Evolutionary conservation across 2,113 vertebrate genomes (phyloP).

Genomic region (Sylvietta virens): DNA sequence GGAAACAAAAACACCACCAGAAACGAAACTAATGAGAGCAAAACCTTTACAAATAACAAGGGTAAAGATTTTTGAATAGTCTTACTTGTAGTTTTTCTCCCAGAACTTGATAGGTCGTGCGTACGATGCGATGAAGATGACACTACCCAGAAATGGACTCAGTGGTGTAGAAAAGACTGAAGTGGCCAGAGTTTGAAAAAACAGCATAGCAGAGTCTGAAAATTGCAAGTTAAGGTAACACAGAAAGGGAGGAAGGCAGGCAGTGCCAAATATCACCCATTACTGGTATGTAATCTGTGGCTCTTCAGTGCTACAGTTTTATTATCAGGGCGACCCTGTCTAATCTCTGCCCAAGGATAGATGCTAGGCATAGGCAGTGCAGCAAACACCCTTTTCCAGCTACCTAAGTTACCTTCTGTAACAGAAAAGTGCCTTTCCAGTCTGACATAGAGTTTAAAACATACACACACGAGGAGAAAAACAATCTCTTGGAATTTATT

Average conservation of each 20-base stretch:
- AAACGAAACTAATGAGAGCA: neutral
- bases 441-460: neutral
- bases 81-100: slow-evolving; percentile 99
- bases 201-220: slow-evolving; percentile 94
- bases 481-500: neutral
- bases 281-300: neutral
- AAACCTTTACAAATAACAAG: neutral
- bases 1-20: neutral
- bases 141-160: slow-evolving; percentile 94
- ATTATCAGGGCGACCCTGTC: neutral
- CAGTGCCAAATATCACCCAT: neutral
- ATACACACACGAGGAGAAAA: neutral
- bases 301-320: neutral
- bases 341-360: neutral
- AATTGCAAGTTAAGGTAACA: slow-evolving; percentile 69
- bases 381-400: neutral
- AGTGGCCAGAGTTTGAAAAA: slow-evolving; percentile 88
- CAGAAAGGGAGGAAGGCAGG: neutral
- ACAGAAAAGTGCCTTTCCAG: neutral
- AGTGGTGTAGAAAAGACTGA: slow-evolving; percentile 91
- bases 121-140: slow-evolving; percentile 95
- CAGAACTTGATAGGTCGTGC: slow-evolving; percentile 93
- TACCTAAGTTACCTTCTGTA: neutral
- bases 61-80: neutral
- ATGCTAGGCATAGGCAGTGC: neutral